These are phyloP conservation scores for Cathartes aura DNA, from an alignment of 2,113 vertebrate genomes.

Conservation along the genomic window DNA sequence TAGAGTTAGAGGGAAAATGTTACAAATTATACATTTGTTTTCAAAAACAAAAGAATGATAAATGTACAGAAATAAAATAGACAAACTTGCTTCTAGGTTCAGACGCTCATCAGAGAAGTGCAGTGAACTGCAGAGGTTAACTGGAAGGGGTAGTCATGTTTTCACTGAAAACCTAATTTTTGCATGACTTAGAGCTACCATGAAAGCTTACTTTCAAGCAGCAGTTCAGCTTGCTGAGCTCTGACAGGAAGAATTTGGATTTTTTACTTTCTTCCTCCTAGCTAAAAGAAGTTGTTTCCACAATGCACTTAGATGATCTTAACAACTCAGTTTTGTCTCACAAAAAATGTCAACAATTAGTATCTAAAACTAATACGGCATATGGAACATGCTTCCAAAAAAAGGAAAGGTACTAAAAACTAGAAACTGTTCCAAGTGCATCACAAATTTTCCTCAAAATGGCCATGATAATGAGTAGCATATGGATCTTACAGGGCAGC, in stretches of 20 bases:
- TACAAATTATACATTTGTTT: slow-evolving; percentile 12
- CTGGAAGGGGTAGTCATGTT: neutral
- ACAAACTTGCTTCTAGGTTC: neutral
- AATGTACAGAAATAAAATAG: neutral
- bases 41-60: slow-evolving; percentile 36
- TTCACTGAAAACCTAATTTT: neutral
- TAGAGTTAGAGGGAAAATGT: slow-evolving; percentile 36
- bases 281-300: neutral
- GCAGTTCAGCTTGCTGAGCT: neutral
- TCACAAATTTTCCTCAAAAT: neutral
- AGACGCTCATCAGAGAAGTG: neutral
- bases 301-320: neutral
- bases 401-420: neutral
- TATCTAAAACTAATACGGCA: neutral
- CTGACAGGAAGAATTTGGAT: neutral
- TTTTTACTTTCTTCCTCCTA: neutral
- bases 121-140: neutral
- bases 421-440: neutral
- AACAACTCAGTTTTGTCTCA: neutral
- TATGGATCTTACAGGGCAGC: neutral
- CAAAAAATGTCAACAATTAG: neutral
- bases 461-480: neutral
- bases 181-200: neutral
- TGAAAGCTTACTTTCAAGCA: neutral
- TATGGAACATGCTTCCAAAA: neutral